Conservation (phyloP, 2,797 vertebrate species). For the Neomorphus geoffroyi region DNA sequence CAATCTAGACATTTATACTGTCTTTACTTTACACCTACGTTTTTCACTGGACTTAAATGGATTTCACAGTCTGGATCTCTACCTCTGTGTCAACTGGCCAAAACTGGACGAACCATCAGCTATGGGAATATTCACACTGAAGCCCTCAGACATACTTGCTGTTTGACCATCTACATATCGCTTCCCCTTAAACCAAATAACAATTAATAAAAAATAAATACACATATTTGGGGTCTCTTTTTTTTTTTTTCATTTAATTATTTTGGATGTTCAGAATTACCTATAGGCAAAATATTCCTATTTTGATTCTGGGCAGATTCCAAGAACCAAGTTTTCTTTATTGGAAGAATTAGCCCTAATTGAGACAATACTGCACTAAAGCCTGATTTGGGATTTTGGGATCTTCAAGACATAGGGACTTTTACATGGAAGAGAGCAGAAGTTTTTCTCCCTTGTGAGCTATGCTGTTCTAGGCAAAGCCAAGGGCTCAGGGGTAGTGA, state of each 20-base stretch:
- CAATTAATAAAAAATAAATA: background rate
- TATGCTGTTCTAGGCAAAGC: background rate
- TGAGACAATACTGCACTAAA: background rate
- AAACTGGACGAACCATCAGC: background rate
- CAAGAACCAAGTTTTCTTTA: background rate
- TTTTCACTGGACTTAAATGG: background rate
- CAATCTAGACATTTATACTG: background rate
- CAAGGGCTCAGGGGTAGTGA: background rate
- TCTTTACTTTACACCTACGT: fast-evolving
- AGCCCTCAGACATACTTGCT: background rate
- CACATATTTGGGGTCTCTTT: too few species aligned
- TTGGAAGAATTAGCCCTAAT: background rate
- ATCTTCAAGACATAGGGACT: background rate
- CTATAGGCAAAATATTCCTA: background rate
- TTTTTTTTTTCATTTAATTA: background rate
- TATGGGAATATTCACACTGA: background rate
- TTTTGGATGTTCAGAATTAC: background rate
- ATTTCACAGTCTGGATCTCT: background rate
- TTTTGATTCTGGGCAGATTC: background rate
- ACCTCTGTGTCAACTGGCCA: background rate
- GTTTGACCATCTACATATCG: background rate
- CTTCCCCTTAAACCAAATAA: background rate
- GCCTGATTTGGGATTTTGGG: background rate
- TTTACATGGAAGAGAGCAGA: background rate
- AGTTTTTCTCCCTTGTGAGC: background rate